These are phyloP conservation scores for Dermatemys mawii DNA, from an alignment of 2,113 vertebrate genomes.

Conservation along the genomic window DNA sequence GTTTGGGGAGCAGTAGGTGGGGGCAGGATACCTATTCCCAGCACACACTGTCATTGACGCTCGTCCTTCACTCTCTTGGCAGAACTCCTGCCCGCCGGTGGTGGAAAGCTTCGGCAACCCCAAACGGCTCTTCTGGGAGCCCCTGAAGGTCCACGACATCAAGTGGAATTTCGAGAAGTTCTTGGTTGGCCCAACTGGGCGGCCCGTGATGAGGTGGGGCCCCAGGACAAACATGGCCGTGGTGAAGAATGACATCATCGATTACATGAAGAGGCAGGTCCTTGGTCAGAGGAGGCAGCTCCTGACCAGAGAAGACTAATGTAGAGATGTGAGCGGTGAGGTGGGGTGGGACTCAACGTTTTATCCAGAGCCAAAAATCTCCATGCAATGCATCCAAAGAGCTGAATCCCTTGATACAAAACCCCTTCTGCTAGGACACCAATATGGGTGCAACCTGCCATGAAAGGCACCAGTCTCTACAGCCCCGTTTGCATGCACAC, in stretches of 20 bases:
- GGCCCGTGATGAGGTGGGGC: slow-evolving; percentile 89
- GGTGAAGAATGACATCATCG: slow-evolving; percentile 80
- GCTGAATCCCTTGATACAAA: background rate
- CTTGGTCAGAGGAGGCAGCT: background rate
- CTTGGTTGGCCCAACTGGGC: slow-evolving; percentile 87
- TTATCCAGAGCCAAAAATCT: background rate
- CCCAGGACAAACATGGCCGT: slow-evolving; percentile 77
- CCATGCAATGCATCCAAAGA: background rate
- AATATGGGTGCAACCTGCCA: background rate
- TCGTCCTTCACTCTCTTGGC: background rate
- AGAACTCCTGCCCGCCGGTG: slow-evolving; percentile 91
- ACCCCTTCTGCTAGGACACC: background rate
- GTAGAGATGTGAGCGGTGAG: background rate
- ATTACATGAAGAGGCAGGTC: slow-evolving; percentile 66
- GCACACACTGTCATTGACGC: background rate
- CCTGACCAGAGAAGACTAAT: background rate
- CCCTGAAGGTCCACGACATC: slow-evolving; percentile 87
- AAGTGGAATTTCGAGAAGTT: slow-evolving; percentile 99
- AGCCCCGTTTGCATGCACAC: too few relatives aligned
- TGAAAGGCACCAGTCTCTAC: too few relatives aligned
- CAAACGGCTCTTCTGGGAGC: slow-evolving; percentile 89
- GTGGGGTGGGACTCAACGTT: background rate
- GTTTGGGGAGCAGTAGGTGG: background rate
- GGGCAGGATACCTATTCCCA: background rate
- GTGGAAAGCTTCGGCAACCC: slow-evolving; percentile 82